phyloP scores from a whole-genome alignment of 2,113 vertebrate species.

The Anser cygnoides region DNA sequence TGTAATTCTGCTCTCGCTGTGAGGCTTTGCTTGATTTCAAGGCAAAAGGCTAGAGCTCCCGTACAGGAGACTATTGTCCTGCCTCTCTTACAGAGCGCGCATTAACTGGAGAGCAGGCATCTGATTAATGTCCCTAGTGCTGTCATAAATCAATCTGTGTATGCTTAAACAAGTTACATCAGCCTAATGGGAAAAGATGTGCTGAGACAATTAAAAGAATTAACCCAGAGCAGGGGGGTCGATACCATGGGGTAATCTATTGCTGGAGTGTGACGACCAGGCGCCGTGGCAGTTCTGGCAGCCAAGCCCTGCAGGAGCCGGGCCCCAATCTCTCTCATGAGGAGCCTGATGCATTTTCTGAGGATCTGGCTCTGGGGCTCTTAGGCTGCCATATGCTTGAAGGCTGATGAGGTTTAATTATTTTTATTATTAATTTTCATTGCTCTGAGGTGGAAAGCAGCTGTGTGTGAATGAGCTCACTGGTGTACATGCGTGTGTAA shows the following conservation, averaged over 20 bases:
- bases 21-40: background rate
- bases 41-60: background rate
- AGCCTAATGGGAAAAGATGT: conserved; percentile 68
- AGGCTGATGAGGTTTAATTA: conserved; percentile 45
- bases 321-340: background rate
- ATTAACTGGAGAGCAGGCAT: conserved; percentile 47
- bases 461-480: background rate
- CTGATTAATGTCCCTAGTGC: conserved; percentile 40
- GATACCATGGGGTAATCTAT: conserved; percentile 33
- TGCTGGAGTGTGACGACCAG: background rate
- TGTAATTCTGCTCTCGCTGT: background rate
- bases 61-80: background rate
- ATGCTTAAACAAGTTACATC: conserved; percentile 52
- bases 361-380: background rate
- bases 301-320: background rate
- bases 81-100: background rate
- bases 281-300: background rate
- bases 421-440: conserved; percentile 60
- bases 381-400: conserved; percentile 1
- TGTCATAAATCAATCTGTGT: conserved; percentile 62
- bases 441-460: background rate
- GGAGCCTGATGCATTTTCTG: conserved; percentile 3
- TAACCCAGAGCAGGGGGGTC: conserved; percentile 50
- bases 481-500: background rate
- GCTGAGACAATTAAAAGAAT: conserved; percentile 72